Base-by-base conservation (phyloP, 2,888 invertebrate genomes). In the Xestia xanthographa region DNA sequence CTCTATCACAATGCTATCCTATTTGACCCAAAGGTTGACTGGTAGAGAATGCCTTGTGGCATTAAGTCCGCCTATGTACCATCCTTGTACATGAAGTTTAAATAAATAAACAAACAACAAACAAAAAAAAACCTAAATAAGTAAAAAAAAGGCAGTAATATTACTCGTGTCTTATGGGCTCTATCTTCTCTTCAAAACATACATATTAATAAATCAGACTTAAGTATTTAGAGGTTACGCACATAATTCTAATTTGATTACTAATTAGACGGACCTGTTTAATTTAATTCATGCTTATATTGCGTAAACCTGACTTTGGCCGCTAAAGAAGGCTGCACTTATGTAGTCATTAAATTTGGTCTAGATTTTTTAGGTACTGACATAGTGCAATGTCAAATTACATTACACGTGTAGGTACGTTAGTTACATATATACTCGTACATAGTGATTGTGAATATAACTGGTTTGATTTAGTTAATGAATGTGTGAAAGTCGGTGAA, bases 281-380 rank as follows among this genome's bases (percentile, higher is more conserved):
- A 50, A 29, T 48, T 50, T 67, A 67, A 67, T 75, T 73, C 38
- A 60, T 66, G 68, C 9, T 72, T 20, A 45, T 38, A 45, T 71
- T 77, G 34, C 22, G 66, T 66, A 74, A 58, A 34, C 29, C 41
- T 79, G 74, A 79, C 68, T 79, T 79, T 79, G 74, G 68, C 65
- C 50, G 67, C 50, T 58, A 38, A 43, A 74, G 17, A 67, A 78
- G 66, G 56, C 41, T 72, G 17, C 9, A 9, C 5, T 66, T 45
- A 79, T 43, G 56, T 43, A 72, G 62, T 63, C 62, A 26, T 34
- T n/a, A 12, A 29, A 65, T 65, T 14, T 6, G 22, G 8, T 58
- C n/a, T 65, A 65, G 43, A 34, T 66, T 79, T 60, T 77, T 48
- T 67, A 22, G 20, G n/a, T 17, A 4, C 22, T 56, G 26, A 41